Evolutionary conservation across 2,888 invertebrate genomes (phyloP), one percentile per base, ranked within the genome.

Genomic region (Drosophila cracens): DNA sequence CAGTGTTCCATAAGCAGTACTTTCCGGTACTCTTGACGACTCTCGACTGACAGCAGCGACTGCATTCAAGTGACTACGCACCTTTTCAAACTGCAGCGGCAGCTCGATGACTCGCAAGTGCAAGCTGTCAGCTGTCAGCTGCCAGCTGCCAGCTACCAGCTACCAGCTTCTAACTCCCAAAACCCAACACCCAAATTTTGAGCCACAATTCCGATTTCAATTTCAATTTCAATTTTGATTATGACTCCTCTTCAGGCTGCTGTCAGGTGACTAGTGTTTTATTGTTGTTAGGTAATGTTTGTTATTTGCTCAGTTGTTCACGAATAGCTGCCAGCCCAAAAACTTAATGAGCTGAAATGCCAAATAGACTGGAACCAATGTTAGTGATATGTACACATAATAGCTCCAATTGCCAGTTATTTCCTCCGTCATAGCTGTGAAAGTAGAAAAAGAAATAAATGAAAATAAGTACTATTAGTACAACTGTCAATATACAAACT

Each of bases 281-380:
- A 25, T 13, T 34, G n/a, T 13, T 72, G 48, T 34, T 53, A 27
- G 31, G 43, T 58, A 64, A 46, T 66, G 38, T 36, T 27, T 43
- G 46, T 21, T 90, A 67, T 90, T 89, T 90, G 76, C 91, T 92
- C 85, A 93, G 87, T 93, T 93, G 89, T 93, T 93, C 66, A 93
- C 91, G 79, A 93, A 93, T 76, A 93, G 83, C 83, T 93, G 91
- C 93, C 93, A 93, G 76, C 93, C 93, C 84, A 93, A 92, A 91
- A 93, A 93, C 85, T 92, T 92, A 79, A 93, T 87, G 70, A 93
- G 89, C 86, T 93, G 92, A 86, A 93, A 93, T 75, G 91, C 91
- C 89, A 93, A 91, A 87, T 93, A 93, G 79, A 93, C 93, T 73
- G 93, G 93, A 79, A 93, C 86, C 64, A 93, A 74, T 69, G 93